Evolutionary conservation across 2,113 vertebrate species (phyloP).

Genomic region (crab-eating macaque (Macaca fascicularis)): DNA sequence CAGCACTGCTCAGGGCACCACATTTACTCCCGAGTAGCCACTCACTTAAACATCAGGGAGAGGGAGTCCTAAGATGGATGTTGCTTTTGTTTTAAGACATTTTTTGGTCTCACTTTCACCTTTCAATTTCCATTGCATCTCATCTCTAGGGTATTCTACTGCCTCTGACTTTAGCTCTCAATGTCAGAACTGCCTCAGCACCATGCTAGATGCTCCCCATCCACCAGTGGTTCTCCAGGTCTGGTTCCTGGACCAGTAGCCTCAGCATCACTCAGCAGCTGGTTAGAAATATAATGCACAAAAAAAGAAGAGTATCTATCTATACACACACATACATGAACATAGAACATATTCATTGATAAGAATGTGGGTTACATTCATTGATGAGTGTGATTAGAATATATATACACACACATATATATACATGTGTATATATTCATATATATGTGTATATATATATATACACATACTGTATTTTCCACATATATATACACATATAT

Average conservation of each 20-base stretch:
- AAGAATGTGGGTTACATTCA: too few relatives aligned
- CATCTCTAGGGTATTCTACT: not conserved
- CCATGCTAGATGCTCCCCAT: not conserved
- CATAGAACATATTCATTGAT: too few relatives aligned
- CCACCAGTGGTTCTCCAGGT: not conserved
- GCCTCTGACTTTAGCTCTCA: not conserved
- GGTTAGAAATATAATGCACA: not conserved
- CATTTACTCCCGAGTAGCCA: not conserved
- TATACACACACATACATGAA: not conserved
- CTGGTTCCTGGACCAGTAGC: not conserved
- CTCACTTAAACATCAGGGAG: not conserved
- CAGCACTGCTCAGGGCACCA: not conserved
- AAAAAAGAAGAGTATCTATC: too few relatives aligned
- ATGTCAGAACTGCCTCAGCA: not conserved
- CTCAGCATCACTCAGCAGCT: not conserved
- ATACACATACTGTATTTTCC: too few relatives aligned
- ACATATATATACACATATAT: too few relatives aligned
- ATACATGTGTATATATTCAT: too few relatives aligned
- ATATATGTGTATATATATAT: too few relatives aligned
- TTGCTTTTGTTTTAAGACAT: not conserved
- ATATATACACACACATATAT: too few relatives aligned
- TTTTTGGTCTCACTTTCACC: not conserved
- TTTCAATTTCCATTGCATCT: not conserved
- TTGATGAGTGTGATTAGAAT: too few relatives aligned
- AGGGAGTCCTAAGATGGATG: rapidly evolving